Conservation (phyloP, 2,113 vertebrate species). For the Toxotes chatareus region DNA sequence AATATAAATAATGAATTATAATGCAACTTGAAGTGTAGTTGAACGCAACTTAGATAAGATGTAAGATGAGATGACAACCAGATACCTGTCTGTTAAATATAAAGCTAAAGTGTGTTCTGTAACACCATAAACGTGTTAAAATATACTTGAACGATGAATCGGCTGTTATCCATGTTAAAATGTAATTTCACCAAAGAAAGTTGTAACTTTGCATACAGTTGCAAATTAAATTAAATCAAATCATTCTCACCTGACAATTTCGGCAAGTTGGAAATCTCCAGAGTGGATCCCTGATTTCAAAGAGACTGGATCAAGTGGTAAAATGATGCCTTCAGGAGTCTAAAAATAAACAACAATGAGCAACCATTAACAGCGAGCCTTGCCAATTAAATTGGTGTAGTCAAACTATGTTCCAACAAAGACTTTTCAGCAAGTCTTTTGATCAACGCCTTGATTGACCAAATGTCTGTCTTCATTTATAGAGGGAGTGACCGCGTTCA, state of each 20-base stretch:
- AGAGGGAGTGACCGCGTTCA: not conserved
- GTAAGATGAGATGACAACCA: too few relatives aligned
- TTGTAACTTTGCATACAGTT: not conserved
- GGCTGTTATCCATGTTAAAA: too few relatives aligned
- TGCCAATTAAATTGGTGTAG: not conserved
- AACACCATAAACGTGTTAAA: too few relatives aligned
- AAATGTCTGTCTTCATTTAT: not conserved
- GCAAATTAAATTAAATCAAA: not conserved
- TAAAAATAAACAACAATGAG: slow-evolving; percentile 38
- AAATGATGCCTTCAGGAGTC: slow-evolving; percentile 76
- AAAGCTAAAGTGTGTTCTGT: too few relatives aligned
- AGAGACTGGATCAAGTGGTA: slow-evolving; percentile 48
- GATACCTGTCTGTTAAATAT: too few relatives aligned
- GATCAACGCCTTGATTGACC: not conserved
- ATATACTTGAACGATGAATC: too few relatives aligned
- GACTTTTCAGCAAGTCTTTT: not conserved
- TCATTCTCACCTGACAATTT: slow-evolving; percentile 72
- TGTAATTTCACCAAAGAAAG: not conserved
- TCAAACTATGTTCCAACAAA: not conserved
- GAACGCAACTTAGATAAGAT: too few relatives aligned
- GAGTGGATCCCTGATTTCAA: slow-evolving; percentile 62
- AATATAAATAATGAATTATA: too few relatives aligned
- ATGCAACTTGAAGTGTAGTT: too few relatives aligned
- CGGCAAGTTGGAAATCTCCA: slow-evolving; percentile 61
- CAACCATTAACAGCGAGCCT: not conserved